Evolutionary conservation across 2,888 invertebrate genomes (phyloP), one percentile per base, ranked within the genome.

Genomic region (Dryococelus australis): DNA sequence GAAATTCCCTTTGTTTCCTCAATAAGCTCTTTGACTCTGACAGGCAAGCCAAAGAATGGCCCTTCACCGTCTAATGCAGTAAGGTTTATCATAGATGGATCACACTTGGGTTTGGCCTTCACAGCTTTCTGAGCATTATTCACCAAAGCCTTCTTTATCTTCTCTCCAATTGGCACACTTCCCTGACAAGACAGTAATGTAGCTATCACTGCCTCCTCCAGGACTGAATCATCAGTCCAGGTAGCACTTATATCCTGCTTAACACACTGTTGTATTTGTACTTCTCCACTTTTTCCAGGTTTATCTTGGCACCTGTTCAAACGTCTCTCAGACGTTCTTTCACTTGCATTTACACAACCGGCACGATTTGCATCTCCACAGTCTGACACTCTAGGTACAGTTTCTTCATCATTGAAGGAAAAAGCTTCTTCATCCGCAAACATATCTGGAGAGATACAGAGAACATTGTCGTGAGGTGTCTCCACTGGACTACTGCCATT

Each of bases 21-120:
- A 89, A 98, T 95, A 89, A 98, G 92, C 20, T 94, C 93, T 91
- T 95, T 95, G 0, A 97, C 96, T 90, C 93, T 93, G 0, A 94
- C 91, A 0, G 98, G 97, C 80, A 98, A 93, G 0, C 97, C 98
- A 94, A 96, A 98, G 92, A 97, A 98, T 20, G 93, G 92, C 0
- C 94, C 94, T 27, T 43, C 91, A 87, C 65, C 90, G 88, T 51
- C 86, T 26, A 47, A 6, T 24, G 10, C 0, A 51, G 43, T 28
- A 43, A 80, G 83, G n/a, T 26, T 79, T 28, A 28, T n/a, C 20
- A 20, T 9, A 24, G 9, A 35, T 0, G n/a, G 24, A 43, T 85
- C 85, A 78, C 86, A 81, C 86, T 87, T 84, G 20, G 78, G 47
- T 86, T 65, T 87, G 24, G 86, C 28, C 27, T 47, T 79, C 6